These are phyloP conservation scores for Semotilus atromaculatus DNA, from an alignment of 2,797 vertebrate genomes.

Conservation along the genomic window DNA sequence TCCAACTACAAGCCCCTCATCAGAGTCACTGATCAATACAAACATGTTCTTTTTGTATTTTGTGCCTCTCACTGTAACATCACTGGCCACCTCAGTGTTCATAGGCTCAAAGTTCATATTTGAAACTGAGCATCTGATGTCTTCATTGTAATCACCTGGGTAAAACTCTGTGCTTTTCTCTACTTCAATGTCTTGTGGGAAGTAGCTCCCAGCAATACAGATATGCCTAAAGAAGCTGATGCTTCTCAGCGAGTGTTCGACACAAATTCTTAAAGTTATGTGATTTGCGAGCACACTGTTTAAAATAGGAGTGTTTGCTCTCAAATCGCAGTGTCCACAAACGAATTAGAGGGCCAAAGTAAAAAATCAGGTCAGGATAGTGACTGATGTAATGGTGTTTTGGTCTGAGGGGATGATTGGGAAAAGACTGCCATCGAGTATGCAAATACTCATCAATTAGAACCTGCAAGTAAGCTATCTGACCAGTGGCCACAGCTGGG, in stretches of 20 bases:
- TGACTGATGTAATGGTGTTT: too few species aligned
- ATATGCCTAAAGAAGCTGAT: background rate
- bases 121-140: background rate
- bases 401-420: too few species aligned
- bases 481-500: too few species aligned
- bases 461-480: too few species aligned
- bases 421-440: too few species aligned
- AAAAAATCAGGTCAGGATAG: too few species aligned
- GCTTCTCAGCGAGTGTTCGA: background rate
- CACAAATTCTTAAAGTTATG: background rate
- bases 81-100: background rate
- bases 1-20: too few species aligned
- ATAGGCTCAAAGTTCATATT: background rate
- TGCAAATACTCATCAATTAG: too few species aligned
- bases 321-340: background rate
- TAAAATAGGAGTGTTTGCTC: background rate
- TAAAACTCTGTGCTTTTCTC: background rate
- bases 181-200: background rate
- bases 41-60: too few species aligned
- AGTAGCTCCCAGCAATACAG: background rate
- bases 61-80: background rate
- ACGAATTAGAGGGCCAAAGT: too few species aligned
- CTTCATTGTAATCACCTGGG: background rate
- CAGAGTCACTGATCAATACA: too few species aligned
- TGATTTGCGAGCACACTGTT: background rate